Base-by-base conservation (phyloP, 1,140 invertebrate species). In the Kradibia gibbosae region DNA sequence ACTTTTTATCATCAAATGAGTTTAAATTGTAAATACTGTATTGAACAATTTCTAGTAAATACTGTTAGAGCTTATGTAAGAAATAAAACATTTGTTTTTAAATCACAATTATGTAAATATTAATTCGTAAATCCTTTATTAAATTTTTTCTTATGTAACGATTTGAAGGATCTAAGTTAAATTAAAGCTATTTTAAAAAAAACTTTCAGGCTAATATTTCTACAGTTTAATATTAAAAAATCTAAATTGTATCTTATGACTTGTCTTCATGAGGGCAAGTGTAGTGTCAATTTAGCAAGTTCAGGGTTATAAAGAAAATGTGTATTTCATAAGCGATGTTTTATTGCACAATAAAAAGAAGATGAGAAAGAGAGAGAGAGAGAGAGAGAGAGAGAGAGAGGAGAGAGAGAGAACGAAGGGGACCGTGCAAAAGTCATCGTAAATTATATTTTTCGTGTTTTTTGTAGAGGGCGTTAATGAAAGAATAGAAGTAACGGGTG, bases 311-410 rank as follows among this genome's bases (percentile, higher is more conserved):
- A 65, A 50, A 55, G 31, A 48, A 79, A 72, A 79, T 39, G 71
- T 48, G 71, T 60, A 79, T 79, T 79, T 79, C 53, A 79, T 79
- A 79, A 72, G 78, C 78, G 10, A n/a, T 39, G 50, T 36, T 71
- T 72, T 79, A 79, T 79, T 71, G 67, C 53, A 45, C 50, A 72
- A 72, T 72, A 34, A 57, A 22, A 22, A 60, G 5, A 28, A 31
- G 15, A 60, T 31, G 7, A 57, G 42, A 62, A 57, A 36, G 50
- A 22, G 13, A 53, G 3, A 3, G 20, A 31, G 20, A 34, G 39
- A 11, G 11, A 60, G 3, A 28, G 13, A 25, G 34, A 65, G 8
- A 50, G 36, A 57, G n/a, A n/a, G n/a, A 53, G 31, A 50, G n/a
- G 28, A 53, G 8, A 22, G 13, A 25, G 34, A 65, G 8, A 50